phyloP scores from a whole-genome alignment of 2,888 invertebrate genomes.

The Leucoma salicis region DNA sequence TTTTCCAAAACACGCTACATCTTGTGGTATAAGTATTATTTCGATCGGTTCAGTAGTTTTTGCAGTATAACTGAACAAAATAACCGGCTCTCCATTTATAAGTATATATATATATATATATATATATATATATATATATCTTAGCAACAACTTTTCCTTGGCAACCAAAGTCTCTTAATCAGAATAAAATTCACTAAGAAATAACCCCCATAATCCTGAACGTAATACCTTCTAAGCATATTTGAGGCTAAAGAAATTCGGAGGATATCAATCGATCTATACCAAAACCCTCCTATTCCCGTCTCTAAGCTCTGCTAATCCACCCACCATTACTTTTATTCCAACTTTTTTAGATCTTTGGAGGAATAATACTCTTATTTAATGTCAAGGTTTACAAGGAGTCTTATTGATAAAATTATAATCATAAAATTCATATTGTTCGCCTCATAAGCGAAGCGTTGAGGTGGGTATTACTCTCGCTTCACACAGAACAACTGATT shows the following conservation, averaged over 20 bases:
- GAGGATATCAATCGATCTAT: slow-evolving; percentile 38
- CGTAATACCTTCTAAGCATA: slow-evolving; percentile 22
- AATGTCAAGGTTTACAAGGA: no score
- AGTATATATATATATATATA: no score
- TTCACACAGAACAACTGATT: no score
- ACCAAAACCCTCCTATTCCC: slow-evolving; percentile 26
- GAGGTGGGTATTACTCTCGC: no score
- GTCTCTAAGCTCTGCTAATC: slow-evolving; percentile 48
- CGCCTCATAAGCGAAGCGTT: no score
- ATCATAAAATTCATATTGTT: no score
- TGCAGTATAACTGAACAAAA: no score
- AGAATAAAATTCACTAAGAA: neutral
- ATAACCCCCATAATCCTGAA: slow-evolving; percentile 10
- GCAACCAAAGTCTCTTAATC: neutral
- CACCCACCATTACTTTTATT: slow-evolving; percentile 38
- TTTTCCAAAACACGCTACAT: no score
- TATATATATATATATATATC: slow-evolving; percentile 30
- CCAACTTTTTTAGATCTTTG: slow-evolving; percentile 33
- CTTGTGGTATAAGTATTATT: no score
- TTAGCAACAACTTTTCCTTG: neutral
- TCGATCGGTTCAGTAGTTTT: no score
- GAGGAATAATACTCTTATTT: neutral
- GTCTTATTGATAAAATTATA: no score
- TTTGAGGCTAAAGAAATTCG: slow-evolving; percentile 34
- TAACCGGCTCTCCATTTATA: no score